Evolutionary conservation across 2,888 invertebrate genomes (phyloP), one percentile per base, ranked within the genome.

Genomic region (Heliconius sara): DNA sequence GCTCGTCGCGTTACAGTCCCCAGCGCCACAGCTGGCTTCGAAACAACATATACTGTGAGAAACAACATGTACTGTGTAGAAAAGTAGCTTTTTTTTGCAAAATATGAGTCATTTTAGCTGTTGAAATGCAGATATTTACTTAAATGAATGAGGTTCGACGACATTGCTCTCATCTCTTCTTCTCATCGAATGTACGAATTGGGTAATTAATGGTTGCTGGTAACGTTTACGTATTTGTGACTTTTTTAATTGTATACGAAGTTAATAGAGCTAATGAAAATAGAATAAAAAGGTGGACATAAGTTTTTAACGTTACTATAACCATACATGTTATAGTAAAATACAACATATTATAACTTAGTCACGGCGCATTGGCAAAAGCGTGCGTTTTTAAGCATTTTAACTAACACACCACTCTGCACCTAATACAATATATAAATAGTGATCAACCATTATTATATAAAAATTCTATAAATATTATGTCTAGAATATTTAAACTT

Each of bases 171-270:
- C 66, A 73, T 73, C 39, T 39, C 78, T 73, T 78, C 66, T 78
- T 73, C 39, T 39, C 78, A 78, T 78, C 63, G 72, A 78, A 65
- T 66, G 63, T 63, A 63, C 72, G 74, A 77, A 77, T 77, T 77
- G 79, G 60, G 77, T 79, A 75, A 81, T 81, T 79, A 81, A 79
- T 77, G 77, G 73, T 30, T 65, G 63, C 77, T 43, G 60, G 68
- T 66, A 39, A 66, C 70, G 77, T 70, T 77, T 73, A 75, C 66
- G 77, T 66, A 67, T 78, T 30, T 65, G 30, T n/a, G n/a, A 16
- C 4, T 16, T n/a, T n/a, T 70, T 22, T 25, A 2, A 68, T 68
- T 68, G 13, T n/a, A 39, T 34, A 7, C 10, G 22, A 67, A 67
- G n/a, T 67, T 7, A 52, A 7, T 0, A 7, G 52, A 52, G 52